Percentiles rank a stretch among this genome's conserved stretches.
Conservation (phyloP, 2,888 invertebrate genomes). For the Volucella zonaria region DNA sequence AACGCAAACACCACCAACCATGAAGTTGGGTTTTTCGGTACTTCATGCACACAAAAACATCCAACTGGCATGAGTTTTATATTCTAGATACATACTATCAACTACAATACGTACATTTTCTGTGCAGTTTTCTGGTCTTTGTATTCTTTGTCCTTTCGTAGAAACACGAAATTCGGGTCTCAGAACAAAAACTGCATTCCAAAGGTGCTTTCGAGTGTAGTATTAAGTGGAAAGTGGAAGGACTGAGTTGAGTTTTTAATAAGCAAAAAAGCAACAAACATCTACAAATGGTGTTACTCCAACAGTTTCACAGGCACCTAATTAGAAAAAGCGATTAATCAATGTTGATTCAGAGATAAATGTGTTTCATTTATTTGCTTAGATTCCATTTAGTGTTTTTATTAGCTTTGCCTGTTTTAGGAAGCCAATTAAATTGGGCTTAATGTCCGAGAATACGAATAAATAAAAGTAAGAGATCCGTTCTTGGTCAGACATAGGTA, state of each 20-base stretch:
- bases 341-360: conserved; percentile 9
- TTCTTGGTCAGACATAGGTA: no score
- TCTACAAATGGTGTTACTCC: conserved; percentile 6
- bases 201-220: not conserved
- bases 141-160: not conserved
- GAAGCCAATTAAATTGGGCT: no score
- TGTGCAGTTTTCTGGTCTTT: not conserved
- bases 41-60: conserved; percentile 18
- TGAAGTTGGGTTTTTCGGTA: conserved; percentile 54
- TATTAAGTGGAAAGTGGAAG: conserved; percentile 23
- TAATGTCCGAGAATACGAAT: no score
- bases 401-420: no score
- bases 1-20: conserved; percentile 53
- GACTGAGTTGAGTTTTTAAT: not conserved
- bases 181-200: not conserved
- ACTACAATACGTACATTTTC: no score
- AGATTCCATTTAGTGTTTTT: no score
- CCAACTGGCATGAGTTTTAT: not conserved
- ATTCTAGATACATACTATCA: not conserved
- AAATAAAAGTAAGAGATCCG: no score
- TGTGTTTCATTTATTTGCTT: no score
- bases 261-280: not conserved
- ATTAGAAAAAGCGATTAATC: conserved; percentile 44
- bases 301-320: conserved; percentile 33
- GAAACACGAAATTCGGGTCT: not conserved